Evolutionary conservation across 2,113 vertebrate species (phyloP).

Genomic region (Hystrix cristata): DNA sequence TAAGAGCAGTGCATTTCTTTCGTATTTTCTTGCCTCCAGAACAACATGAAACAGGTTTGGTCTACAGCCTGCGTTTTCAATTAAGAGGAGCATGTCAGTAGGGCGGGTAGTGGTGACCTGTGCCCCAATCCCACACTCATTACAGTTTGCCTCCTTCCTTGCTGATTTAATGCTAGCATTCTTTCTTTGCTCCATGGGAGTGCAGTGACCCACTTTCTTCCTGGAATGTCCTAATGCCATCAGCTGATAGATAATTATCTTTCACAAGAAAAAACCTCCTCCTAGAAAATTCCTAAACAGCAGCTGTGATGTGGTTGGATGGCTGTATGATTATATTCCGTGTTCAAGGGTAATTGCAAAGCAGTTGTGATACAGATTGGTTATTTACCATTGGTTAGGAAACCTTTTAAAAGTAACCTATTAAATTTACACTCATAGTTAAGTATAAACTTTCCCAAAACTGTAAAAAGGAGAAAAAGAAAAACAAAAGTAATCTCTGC

Average conservation of each 20-base stretch:
- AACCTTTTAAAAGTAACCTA: conserved; percentile 44
- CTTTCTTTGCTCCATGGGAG: conserved; percentile 6
- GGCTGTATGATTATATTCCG: conserved; percentile 36
- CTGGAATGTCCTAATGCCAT: background rate
- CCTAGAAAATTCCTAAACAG: background rate
- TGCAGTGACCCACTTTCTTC: conserved; percentile 45
- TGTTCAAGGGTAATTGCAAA: conserved; percentile 62
- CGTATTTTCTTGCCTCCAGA: conserved; percentile 34
- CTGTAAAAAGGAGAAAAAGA: background rate
- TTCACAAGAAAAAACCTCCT: conserved; percentile 42
- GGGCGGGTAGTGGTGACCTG: background rate
- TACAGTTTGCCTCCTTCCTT: background rate
- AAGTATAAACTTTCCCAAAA: background rate
- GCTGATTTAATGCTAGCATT: background rate
- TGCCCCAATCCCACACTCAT: background rate
- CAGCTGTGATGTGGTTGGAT: background rate
- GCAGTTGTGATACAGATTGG: conserved; percentile 70
- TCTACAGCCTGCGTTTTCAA: background rate
- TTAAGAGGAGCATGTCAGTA: background rate
- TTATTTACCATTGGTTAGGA: conserved; percentile 55
- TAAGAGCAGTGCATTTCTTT: background rate
- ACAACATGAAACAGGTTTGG: background rate
- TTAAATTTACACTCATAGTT: conserved; percentile 20
- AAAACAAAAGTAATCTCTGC: background rate
- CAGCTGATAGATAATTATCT: conserved; percentile 10